Evolutionary conservation across 1,140 invertebrate species (phyloP).

Genomic region (Neodiprion virginianus): DNA sequence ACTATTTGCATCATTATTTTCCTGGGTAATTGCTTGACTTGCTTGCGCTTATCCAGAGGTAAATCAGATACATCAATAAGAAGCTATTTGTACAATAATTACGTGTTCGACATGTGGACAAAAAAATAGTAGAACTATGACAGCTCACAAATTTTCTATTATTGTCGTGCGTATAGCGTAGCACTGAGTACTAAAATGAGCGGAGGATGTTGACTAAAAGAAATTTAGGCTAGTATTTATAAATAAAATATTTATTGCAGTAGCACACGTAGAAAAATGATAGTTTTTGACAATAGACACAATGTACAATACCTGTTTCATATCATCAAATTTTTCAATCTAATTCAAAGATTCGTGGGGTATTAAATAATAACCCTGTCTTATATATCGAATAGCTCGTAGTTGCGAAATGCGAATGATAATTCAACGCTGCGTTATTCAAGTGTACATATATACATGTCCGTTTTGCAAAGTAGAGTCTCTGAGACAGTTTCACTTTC

Average conservation of each 20-base stretch:
- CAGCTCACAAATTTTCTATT: no score
- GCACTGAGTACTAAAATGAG: no score
- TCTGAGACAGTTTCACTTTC: slow-evolving; percentile 56
- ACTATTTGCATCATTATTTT: no score
- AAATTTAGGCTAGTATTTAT: background rate
- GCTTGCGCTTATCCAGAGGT: no score
- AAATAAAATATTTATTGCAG: slow-evolving; percentile 2
- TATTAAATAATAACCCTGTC: slow-evolving; percentile 15
- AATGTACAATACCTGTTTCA: background rate
- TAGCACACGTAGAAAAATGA: background rate
- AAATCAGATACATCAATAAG: no score
- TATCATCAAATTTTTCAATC: slow-evolving; percentile 60
- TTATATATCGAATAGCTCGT: slow-evolving; percentile 16
- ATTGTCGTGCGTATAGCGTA: no score
- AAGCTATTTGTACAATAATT: no score
- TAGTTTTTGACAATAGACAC: background rate
- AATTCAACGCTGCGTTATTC: slow-evolving; percentile 1
- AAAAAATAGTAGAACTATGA: no score
- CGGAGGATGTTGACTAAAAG: no score
- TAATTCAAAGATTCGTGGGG: slow-evolving; percentile 68
- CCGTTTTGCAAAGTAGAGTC: slow-evolving; percentile 18
- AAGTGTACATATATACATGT: slow-evolving; percentile 39
- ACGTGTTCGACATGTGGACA: no score
- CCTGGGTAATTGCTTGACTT: no score
- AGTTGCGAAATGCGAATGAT: slow-evolving; percentile 15